Conservation (phyloP, 2,113 vertebrate genomes). For the Rhodinocichla rosea region DNA sequence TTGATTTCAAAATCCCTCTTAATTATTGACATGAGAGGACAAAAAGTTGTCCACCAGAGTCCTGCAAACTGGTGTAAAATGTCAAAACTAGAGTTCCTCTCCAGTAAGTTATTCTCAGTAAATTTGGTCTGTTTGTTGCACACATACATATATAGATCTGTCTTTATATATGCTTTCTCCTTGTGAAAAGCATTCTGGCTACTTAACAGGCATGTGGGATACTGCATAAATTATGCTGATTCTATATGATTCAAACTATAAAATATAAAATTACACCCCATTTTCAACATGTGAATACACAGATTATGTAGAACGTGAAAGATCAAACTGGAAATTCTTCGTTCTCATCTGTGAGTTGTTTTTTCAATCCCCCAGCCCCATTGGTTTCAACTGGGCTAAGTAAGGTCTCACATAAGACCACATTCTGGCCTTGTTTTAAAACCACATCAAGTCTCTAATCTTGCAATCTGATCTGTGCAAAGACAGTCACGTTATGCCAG, state of each 20-base stretch:
- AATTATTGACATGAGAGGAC: neutral
- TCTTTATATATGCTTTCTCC: neutral
- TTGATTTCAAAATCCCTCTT: neutral
- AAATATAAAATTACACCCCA: constrained; percentile 14
- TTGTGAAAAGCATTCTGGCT: constrained; percentile 30
- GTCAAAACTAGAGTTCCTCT: neutral
- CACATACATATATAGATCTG: constrained; percentile 1
- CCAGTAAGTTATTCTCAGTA: constrained; percentile 10
- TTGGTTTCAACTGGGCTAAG: neutral
- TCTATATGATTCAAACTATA: constrained; percentile 34
- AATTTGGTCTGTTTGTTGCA: constrained; percentile 4
- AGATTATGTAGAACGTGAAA: neutral
- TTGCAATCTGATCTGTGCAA: neutral
- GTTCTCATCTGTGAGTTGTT: neutral
- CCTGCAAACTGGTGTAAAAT: constrained; percentile 6
- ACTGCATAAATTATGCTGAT: constrained; percentile 50
- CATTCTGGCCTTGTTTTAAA: neutral
- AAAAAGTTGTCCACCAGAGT: neutral
- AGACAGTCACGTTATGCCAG: neutral
- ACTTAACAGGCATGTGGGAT: constrained; percentile 32
- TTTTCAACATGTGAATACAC: neutral
- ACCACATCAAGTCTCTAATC: neutral
- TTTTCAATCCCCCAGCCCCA: neutral
- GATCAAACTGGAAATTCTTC: neutral
- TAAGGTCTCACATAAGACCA: neutral